Conservation (phyloP, 2,113 vertebrate genomes). For the Sphaerodactylus townsendi region DNA sequence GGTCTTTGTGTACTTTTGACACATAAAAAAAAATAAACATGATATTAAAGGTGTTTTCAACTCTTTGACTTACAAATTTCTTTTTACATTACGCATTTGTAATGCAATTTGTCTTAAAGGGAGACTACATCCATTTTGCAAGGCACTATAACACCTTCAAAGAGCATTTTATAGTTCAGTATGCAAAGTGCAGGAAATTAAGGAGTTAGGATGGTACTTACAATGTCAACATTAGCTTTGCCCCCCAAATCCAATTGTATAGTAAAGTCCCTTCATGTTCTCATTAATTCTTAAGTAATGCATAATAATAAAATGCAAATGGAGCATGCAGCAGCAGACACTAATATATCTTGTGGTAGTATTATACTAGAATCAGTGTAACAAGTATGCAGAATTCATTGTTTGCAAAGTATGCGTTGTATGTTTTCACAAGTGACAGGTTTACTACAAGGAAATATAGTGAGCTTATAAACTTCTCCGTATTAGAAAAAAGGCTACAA, state of each 20-base stretch:
- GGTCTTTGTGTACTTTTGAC: constrained; percentile 15
- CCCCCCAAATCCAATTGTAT: neutral
- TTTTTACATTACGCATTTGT: neutral
- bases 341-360: neutral
- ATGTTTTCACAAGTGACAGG: neutral
- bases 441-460: neutral
- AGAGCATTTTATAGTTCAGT: neutral
- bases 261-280: neutral
- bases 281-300: neutral
- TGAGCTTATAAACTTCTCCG: neutral
- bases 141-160: neutral
- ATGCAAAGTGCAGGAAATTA: neutral
- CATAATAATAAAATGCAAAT: neutral
- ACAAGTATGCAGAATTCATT: neutral
- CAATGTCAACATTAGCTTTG: neutral
- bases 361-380: neutral
- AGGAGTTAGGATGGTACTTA: neutral
- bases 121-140: neutral
- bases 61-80: neutral
- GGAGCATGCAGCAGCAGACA: neutral
- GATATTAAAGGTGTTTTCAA: neutral
- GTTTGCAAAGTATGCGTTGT: neutral
- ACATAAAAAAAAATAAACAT: neutral
- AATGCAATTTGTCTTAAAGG: neutral
- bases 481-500: neutral